Conservation (phyloP, 2,797 vertebrate species). For the Micropoecilia bifurca region DNA sequence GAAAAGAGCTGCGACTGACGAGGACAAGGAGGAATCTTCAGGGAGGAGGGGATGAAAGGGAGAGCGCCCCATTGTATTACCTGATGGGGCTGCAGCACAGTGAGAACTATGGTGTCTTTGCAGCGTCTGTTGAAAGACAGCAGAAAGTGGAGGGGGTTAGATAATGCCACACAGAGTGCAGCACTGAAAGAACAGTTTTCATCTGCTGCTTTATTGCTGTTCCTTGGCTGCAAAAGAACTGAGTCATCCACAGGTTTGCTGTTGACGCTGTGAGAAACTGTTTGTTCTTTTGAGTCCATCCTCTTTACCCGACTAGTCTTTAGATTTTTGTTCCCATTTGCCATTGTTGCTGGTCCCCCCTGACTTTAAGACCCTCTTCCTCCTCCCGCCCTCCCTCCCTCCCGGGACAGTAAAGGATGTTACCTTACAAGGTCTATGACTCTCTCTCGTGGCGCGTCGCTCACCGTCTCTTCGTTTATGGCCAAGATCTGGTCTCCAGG, state of each 20-base stretch:
- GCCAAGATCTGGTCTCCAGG: slow-evolving; percentile 97
- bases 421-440: slow-evolving; percentile 99
- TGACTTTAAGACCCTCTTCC: slow-evolving; percentile 27
- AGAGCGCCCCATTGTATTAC: slow-evolving; percentile 79
- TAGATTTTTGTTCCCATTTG: slow-evolving; percentile 23
- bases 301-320: slow-evolving; percentile 39
- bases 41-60: slow-evolving; percentile 55
- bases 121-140: slow-evolving; percentile 87
- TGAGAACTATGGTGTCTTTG: slow-evolving; percentile 93
- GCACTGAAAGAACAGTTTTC: slow-evolving; percentile 65
- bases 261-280: slow-evolving; percentile 49
- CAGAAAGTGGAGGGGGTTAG: slow-evolving; percentile 70
- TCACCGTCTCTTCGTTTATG: slow-evolving; percentile 95
- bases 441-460: slow-evolving; percentile 94
- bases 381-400: slow-evolving; percentile 67
- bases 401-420: slow-evolving; percentile 88
- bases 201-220: slow-evolving; percentile 56
- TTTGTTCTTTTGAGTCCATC: slow-evolving; percentile 44
- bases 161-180: slow-evolving; percentile 58
- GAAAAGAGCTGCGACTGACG: slow-evolving; percentile 38
- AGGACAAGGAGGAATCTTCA: slow-evolving; percentile 38
- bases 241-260: slow-evolving; percentile 60
- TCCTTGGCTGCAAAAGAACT: slow-evolving; percentile 62
- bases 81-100: slow-evolving; percentile 96
- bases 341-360: slow-evolving; percentile 27